These are phyloP conservation scores for Philaethria dido DNA, from an alignment of 2,888 invertebrate genomes.

Conservation along the genomic window DNA sequence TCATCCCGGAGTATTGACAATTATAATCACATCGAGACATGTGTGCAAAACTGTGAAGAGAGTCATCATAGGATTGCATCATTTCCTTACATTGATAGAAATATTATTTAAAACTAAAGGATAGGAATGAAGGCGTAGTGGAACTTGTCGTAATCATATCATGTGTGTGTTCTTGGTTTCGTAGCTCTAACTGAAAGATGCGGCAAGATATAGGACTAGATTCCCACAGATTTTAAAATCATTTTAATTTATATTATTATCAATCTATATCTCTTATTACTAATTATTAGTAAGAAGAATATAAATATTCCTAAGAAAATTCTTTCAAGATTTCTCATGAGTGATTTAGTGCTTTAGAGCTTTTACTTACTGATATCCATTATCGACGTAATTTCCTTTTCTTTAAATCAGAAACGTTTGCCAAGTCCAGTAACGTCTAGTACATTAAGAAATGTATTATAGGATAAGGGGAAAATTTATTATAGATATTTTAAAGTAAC, in stretches of 20 bases:
- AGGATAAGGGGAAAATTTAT: not conserved
- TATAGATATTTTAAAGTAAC: not conserved
- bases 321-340: constrained; percentile 14
- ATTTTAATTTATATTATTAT: not conserved
- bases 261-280: not conserved
- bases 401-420: constrained; percentile 14
- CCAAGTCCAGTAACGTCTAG: constrained; percentile 3
- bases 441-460: constrained; percentile 3
- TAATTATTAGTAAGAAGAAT: not conserved
- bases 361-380: not conserved
- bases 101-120: too few species aligned
- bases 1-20: too few species aligned
- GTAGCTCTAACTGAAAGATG: too few species aligned
- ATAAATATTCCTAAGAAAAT: not conserved
- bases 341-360: constrained; percentile 11
- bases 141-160: too few species aligned
- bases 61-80: too few species aligned
- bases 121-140: too few species aligned
- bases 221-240: too few species aligned
- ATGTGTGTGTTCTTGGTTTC: too few species aligned
- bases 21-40: too few species aligned
- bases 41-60: too few species aligned
- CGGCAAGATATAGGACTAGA: too few species aligned
- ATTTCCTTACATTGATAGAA: too few species aligned
- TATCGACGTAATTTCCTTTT: constrained; percentile 6